Conservation (phyloP, 2,797 vertebrate genomes). For the Centroberyx gerrardi region DNA sequence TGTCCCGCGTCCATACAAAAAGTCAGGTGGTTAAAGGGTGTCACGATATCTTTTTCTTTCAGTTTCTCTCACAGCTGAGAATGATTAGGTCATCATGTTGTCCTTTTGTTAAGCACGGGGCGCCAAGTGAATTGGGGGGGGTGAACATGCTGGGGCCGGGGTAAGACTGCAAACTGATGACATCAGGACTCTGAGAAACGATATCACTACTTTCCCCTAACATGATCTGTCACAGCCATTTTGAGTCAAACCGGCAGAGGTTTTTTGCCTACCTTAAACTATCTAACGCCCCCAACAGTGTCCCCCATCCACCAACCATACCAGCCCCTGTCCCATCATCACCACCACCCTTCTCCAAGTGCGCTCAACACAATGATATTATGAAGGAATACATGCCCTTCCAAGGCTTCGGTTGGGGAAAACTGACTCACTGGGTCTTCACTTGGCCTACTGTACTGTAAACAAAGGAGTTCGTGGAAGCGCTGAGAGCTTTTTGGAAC, state of each 20-base stretch:
- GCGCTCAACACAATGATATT: constrained; percentile 43
- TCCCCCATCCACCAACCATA: constrained; percentile 2
- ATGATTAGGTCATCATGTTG: constrained; percentile 67
- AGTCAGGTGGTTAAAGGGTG: constrained; percentile 54
- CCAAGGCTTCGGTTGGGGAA: constrained; percentile 13
- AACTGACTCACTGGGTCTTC: constrained; percentile 57
- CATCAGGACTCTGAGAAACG: constrained; percentile 43
- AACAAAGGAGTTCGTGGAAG: constrained; percentile 73
- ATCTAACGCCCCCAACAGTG: neutral
- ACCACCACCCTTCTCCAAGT: neutral
- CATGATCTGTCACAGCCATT: constrained; percentile 39
- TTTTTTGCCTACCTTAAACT: neutral
- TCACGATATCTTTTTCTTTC: constrained; percentile 33
- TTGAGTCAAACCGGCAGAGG: constrained; percentile 31
- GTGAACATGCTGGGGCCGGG: neutral
- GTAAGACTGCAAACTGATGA: constrained; percentile 38
- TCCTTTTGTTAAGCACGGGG: constrained; percentile 51
- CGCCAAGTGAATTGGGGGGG: constrained; percentile 37
- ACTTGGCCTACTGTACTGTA: constrained; percentile 49
- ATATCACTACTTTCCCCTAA: constrained; percentile 31
- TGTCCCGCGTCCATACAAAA: constrained; percentile 58
- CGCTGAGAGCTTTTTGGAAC: constrained; percentile 59
- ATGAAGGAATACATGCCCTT: constrained; percentile 43
- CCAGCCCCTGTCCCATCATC: neutral
- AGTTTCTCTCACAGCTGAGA: constrained; percentile 66